phyloP scores from a whole-genome alignment of 2,113 vertebrate species.

The Pelobates fuscus region DNA sequence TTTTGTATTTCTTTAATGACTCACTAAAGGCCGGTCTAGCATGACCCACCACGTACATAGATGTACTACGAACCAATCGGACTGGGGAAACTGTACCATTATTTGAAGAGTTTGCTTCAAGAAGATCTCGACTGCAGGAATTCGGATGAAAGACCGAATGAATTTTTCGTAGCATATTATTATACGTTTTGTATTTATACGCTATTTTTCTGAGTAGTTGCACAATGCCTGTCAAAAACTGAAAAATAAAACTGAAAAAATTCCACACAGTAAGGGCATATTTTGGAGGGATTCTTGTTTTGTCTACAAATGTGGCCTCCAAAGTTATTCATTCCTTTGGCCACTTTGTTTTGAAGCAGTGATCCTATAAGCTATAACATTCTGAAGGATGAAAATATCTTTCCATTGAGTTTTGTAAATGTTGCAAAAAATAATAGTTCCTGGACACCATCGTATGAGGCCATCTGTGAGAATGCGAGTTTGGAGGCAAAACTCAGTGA shows the following conservation, averaged over 20 bases:
- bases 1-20: constrained; percentile 83
- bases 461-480: not conserved
- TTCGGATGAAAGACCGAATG: constrained; percentile 81
- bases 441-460: not conserved
- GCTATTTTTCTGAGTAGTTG: no score
- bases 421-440: not conserved
- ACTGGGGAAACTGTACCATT: constrained; percentile 73
- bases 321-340: no score
- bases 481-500: constrained; percentile 10
- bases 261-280: no score
- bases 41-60: constrained; percentile 83
- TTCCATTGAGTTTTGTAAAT: not conserved
- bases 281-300: no score
- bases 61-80: constrained; percentile 87
- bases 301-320: no score
- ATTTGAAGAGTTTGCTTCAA: constrained; percentile 58
- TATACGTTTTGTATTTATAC: constrained; percentile 59
- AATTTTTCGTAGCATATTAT: constrained; percentile 74
- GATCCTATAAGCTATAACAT: no score
- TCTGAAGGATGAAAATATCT: no score
- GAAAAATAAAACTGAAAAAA: no score
- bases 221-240: no score
- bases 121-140: constrained; percentile 60
- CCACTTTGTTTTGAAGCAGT: no score
- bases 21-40: constrained; percentile 65